Base-by-base conservation (phyloP, 2,113 vertebrate species). In the Onychostruthus taczanowskii region DNA sequence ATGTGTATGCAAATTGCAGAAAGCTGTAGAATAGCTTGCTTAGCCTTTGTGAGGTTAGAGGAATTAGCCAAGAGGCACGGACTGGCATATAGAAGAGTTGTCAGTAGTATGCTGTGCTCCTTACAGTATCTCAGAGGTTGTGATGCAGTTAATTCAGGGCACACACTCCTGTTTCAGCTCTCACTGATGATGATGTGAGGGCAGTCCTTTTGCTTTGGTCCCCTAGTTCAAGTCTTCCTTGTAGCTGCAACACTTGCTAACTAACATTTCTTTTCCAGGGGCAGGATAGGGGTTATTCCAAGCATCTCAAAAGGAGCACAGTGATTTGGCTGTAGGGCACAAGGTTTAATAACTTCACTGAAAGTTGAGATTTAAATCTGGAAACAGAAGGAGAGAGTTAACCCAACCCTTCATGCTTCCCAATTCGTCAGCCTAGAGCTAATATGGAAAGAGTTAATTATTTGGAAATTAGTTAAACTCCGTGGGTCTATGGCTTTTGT, bases 241-340 rank as follows among this genome's bases (percentile, higher is more conserved):
- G 28, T 39, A 63, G 43, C 37, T 53, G 14, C 0, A 0, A 6
- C 43, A 23, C 15, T 62, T 46, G 58, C 46, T 2, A 7, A 16
- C 35, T 67, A 23, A 63, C 1, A 16, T 74, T 52, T 64, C 35
- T 47, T 82, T 66, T 41, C 21, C 50, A n/a, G 47, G 10, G 33
- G 19, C 23, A 39, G 24, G 17, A 7, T 27, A 19, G 47, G 7
- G 16, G 16, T 63, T 20, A n/a, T 58, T 81, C n/a, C 28, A 67
- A n/a, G 21, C 55, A 43, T 58, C 28, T 90, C 10, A 11, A 33
- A 72, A 83, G 43, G 6, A 23, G 12, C 24, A 23, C 21, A 18
- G 4, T 20, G 22, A 39, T 83, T 64, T 86, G 33, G 30, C 41
- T 69, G 11, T 10, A 62, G 46, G 37, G 21, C 3, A 4, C 37